phyloP scores from a whole-genome alignment of 2,113 vertebrate species.

The Myotis lucifugus region DNA sequence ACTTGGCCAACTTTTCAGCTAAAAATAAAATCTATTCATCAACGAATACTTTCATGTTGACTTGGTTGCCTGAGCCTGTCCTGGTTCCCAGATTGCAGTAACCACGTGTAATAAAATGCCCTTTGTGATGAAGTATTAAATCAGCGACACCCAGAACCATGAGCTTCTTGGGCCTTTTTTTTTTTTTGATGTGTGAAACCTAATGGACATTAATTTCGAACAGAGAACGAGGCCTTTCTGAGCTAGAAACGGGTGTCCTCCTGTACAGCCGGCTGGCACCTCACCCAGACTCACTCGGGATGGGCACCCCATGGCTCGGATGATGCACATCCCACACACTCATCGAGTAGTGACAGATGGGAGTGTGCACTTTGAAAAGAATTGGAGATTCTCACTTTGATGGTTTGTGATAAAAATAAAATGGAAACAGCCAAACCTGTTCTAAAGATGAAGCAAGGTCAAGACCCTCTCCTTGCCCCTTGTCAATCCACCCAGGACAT shows the following conservation, averaged over 20 bases:
- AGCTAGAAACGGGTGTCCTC: background rate
- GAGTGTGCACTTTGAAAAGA: background rate
- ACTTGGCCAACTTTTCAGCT: conserved; percentile 39
- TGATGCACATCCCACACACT: accelerated
- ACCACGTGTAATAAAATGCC: background rate
- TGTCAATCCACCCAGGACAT: no score
- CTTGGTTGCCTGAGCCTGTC: background rate
- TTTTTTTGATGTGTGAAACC: background rate
- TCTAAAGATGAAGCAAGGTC: background rate
- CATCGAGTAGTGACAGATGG: accelerated
- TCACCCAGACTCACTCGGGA: no score
- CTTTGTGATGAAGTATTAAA: background rate
- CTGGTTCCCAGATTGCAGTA: conserved; percentile 42
- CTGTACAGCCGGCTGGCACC: background rate
- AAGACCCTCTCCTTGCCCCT: background rate
- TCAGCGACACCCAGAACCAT: background rate
- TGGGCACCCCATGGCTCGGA: accelerated
- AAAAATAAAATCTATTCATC: conserved; percentile 72
- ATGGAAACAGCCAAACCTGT: background rate
- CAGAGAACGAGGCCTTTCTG: background rate
- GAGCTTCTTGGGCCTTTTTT: background rate
- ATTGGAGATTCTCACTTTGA: background rate
- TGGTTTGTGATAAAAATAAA: background rate
- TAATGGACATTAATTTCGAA: accelerated
- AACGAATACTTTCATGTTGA: conserved; percentile 57